phyloP scores from a whole-genome alignment of 2,888 invertebrate genomes.

The Aquatica leii region DNA sequence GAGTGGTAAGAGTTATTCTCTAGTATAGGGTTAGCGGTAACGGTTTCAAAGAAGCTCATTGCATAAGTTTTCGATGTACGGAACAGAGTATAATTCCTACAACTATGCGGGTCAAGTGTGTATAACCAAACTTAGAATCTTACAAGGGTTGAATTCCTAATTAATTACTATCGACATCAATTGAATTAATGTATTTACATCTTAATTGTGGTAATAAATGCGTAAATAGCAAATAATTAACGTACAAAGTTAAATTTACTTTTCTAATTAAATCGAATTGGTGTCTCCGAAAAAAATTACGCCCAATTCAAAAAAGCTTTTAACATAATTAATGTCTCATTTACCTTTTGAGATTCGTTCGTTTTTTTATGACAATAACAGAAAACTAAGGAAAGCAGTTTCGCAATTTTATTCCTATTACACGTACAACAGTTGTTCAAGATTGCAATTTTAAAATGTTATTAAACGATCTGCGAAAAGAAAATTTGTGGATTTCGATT shows the following conservation, averaged over 20 bases:
- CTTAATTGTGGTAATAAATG: conserved; percentile 28
- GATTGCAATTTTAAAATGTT: conserved; percentile 28
- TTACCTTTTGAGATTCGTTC: conserved; percentile 14
- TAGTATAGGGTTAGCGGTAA: conserved; percentile 23
- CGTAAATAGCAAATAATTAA: conserved; percentile 22
- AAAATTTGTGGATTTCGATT: conserved; percentile 17
- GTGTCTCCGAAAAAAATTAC: background rate
- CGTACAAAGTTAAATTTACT: conserved; percentile 11
- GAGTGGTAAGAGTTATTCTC: conserved; percentile 9
- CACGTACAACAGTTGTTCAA: conserved; percentile 21
- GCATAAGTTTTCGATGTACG: conserved; percentile 31
- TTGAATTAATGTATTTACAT: conserved; percentile 35
- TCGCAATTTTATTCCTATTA: conserved; percentile 12
- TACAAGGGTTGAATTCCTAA: conserved; percentile 35
- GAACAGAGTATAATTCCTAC: conserved; percentile 20
- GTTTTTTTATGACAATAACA: background rate
- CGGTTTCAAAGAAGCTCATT: conserved; percentile 31
- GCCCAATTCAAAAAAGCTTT: conserved; percentile 20
- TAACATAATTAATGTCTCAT: conserved; percentile 34
- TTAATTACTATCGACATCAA: conserved; percentile 34
- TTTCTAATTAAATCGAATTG: background rate
- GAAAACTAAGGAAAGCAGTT: conserved; percentile 7
- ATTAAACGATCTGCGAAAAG: conserved; percentile 23
- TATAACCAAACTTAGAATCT: conserved; percentile 34
- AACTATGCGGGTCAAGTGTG: conserved; percentile 38